Conservation (phyloP, 2,888 invertebrate genomes). For the Platycnemis pennipes region DNA sequence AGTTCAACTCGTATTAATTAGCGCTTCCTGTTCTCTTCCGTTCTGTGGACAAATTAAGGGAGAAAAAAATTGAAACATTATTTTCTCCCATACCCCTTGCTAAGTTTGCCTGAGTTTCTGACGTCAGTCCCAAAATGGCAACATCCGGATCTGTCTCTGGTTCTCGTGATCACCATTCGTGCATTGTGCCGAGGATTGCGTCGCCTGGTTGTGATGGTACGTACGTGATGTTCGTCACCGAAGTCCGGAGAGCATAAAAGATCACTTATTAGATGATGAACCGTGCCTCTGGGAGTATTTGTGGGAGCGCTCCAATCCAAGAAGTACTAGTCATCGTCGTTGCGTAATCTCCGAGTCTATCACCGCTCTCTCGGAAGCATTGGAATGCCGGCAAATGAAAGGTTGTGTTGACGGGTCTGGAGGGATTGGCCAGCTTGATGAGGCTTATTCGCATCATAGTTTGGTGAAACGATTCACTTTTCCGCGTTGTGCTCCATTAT, state of each 20-base stretch:
- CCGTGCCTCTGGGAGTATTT: background rate
- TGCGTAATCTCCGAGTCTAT: background rate
- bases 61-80: too few species aligned
- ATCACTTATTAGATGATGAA: conserved; percentile 51
- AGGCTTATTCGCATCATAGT: background rate
- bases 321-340: background rate
- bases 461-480: background rate
- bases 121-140: background rate
- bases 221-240: background rate
- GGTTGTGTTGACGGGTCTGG: background rate
- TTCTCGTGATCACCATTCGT: background rate
- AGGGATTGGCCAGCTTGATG: background rate
- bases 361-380: background rate
- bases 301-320: background rate
- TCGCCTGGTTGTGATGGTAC: background rate
- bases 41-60: too few species aligned
- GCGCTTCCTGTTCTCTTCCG: too few species aligned
- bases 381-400: background rate
- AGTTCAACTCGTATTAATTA: too few species aligned
- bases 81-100: too few species aligned
- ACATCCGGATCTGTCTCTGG: background rate
- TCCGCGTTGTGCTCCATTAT: background rate
- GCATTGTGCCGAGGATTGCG: background rate
- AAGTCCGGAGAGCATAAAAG: background rate
- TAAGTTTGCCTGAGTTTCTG: background rate